Evolutionary conservation across 2,113 vertebrate species (phyloP), one percentile per base, ranked within the genome.

Genomic region (Rhinoptilus africanus): DNA sequence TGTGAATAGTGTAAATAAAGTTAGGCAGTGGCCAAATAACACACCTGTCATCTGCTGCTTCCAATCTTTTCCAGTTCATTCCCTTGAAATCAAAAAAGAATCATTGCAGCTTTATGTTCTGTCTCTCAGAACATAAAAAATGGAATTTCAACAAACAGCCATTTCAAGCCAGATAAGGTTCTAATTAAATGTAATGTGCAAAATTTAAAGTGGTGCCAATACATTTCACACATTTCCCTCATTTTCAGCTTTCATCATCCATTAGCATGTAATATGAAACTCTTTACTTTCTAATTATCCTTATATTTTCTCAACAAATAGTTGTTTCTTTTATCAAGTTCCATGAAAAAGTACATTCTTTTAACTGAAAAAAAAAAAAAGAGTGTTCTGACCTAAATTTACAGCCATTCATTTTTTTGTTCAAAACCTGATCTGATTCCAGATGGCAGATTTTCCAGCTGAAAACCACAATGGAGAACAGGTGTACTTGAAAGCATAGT

Each of bases 401-500:
- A 68, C 34, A 91, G 51, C 50, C 66, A 71, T 94, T 89, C 35
- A 27, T 41, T 57, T 67, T 56, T 27, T 59, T n/a, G 12, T 72
- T 88, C 53, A 68, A 88, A 95, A 80, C 28, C 22, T 77, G n/a
- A 37, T 80, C 66, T 54, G 37, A 82, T 57, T 92, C 80, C 95
- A 96, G 93, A 93, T 73, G 56, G 91, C 51, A 84, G 75, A 88
- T 90, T 94, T 95, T 96, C 84, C 86, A 96, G 72, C 64, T 93
- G 85, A 96, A 94, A 97, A 93, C 20, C 76, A 95, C 79, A 88
- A 86, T 50, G 78, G 72, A 89, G 54, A 86, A 88, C 81, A 96
- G 93, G 94, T 97, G 86, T 94, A 92, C 11, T 67, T 94, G 78
- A 93, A 92, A 94, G 67, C 54, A 74, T 0, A 91, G 56, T 30